Base-by-base conservation (phyloP, 1,140 invertebrate genomes). In the Popillia japonica region DNA sequence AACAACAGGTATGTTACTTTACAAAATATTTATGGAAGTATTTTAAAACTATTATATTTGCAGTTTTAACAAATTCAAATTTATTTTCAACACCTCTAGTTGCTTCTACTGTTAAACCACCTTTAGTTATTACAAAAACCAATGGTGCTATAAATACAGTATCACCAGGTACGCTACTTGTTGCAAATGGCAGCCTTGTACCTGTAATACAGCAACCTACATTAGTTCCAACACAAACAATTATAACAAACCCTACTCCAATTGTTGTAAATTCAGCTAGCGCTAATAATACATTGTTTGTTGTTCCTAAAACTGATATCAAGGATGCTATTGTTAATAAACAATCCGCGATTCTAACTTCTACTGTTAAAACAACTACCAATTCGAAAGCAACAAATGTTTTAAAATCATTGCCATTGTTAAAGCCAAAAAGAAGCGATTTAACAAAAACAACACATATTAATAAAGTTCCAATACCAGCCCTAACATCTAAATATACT, bases 401-500 rank as follows among this genome's bases (percentile, higher is more conserved):
- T n/a, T 27, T 17, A 61, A 76, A 77, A 80, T 17, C 76, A 75
- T 72, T 79, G 72, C 64, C 59, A 79, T 42, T 79, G 76, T 73
- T 85, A 20, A 83, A 79, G 78, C 82, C 83, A 78, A 86, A 83
- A 82, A 68, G 61, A 61, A 68, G 61, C 11, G 81, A 77, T 86
- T 87, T 81, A 14, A 90, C 90, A 0, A 88, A 88, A 85, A 93
- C 92, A 2, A 92, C 91, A 22, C 92, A 92, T 89, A 88, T 91
- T 2, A 93, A 93, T 84, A 93, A 93, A 87, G 89, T 93, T 81
- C 92, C 92, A 34, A 93, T 94, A 84, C 90, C 92, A 22, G 91
- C 92, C 20, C 89, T 92, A 78, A 73, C 81, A 79, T 88, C 88
- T 10, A 86, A 81, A 73, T 87, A 89, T 75, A 79, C 88, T 4